Percentiles rank a stretch among this genome's conserved stretches.
These are phyloP conservation scores for Alosa alosa DNA, from an alignment of 2,113 vertebrate genomes.

Conservation along the genomic window DNA sequence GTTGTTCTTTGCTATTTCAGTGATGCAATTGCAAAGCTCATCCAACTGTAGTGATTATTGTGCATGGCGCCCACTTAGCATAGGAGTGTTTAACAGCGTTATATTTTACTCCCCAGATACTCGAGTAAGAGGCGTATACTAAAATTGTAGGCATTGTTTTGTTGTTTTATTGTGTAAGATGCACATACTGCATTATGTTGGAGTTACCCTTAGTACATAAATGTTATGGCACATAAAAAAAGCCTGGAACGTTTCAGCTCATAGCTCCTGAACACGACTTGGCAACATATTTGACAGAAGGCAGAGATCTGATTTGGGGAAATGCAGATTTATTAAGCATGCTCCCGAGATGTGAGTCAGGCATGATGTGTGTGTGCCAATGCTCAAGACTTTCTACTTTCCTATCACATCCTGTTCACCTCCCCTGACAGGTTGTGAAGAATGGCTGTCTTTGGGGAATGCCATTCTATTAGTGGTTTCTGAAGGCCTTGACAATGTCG, in stretches of 20 bases:
- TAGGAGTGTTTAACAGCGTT: not conserved
- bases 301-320: conserved; percentile 14
- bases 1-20: not conserved
- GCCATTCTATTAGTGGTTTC: not conserved
- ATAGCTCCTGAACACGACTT: conserved; percentile 11
- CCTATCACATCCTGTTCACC: not conserved
- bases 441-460: not conserved
- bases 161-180: not conserved
- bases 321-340: not conserved
- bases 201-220: not conserved
- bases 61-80: not conserved
- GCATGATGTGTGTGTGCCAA: not conserved
- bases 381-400: not conserved
- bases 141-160: not conserved
- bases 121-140: not conserved
- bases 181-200: not conserved
- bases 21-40: not conserved
- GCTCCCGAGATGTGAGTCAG: conserved; percentile 8
- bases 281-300: not conserved
- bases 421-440: not conserved
- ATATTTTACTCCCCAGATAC: not conserved
- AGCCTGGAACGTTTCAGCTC: not conserved
- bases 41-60: not conserved
- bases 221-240: not conserved
- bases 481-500: not conserved